Base-by-base conservation (phyloP, 2,888 invertebrate genomes). In the Lordiphosa fenestrarum region DNA sequence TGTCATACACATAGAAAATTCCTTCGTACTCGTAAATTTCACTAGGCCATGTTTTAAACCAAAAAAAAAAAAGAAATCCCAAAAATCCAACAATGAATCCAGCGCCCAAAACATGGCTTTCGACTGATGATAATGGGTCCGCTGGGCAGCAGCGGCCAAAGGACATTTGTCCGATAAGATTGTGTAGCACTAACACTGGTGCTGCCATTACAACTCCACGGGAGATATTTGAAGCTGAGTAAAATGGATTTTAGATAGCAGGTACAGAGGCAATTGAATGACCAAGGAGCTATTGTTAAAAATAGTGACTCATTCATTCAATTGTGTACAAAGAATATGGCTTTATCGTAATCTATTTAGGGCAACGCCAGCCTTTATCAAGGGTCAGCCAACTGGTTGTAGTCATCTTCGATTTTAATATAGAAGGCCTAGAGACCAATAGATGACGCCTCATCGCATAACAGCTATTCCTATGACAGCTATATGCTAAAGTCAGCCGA, bases 21-120 rank as follows among this genome's bases (percentile, higher is more conserved):
- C 60, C 37, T 46, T 13, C 44, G 33, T 58, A 13, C 56, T 37
- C 35, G 6, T 25, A 30, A 36, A 37, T 61, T 40, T 59, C 53
- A 30, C 25, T 42, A 61, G 44, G 55, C 55, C 73, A 76, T 60
- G 69, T 68, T 75, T 75, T 59, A 58, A 69, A 73, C 50, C 42
- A 54, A 54, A 40, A 40, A 52, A 52, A 7, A 25, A 25, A 25
- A 25, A 25, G 6, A 25, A 25, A 25, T 7, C 21, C 48, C 6
- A 4, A 35, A 37, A 60, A 60, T 60, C 53, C 50, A 56, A 63
- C 53, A 63, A 63, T 41, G 50, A 48, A 46, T 47, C 51, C 56
- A 30, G 30, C 30, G 44, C 35, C 25, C 15, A 30, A 6, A 4
- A 25, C 55, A 61, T 15, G 51, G 51, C 35, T 15, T 23, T 15